Evolutionary conservation across 2,797 vertebrate genomes (phyloP).

Genomic region (Nyctibius grandis): DNA sequence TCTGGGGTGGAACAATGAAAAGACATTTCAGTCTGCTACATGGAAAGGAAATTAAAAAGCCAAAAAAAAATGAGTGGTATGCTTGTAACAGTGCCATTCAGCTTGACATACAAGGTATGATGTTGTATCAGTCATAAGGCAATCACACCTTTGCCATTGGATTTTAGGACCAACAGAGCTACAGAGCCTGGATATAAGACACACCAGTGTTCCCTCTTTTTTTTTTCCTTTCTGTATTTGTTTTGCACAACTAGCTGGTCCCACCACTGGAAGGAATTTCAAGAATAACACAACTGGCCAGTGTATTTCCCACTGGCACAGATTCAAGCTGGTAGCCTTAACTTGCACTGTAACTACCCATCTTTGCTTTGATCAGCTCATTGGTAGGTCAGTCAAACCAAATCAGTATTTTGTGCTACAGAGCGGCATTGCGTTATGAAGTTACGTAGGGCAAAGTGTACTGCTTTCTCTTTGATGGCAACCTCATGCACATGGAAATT

Average conservation of each 20-base stretch:
- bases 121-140: not conserved
- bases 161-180: not conserved
- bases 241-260: not conserved
- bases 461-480: not conserved
- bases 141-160: not conserved
- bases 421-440: not conserved
- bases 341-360: not conserved
- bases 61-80: not conserved
- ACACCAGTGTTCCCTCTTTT: not conserved
- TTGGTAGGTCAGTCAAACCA: not conserved
- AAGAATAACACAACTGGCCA: not conserved
- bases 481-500: accelerated
- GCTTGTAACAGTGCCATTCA: not conserved
- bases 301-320: not conserved
- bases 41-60: not conserved
- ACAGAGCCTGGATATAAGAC: not conserved
- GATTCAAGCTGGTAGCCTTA: not conserved
- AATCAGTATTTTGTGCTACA: not conserved
- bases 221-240: not conserved
- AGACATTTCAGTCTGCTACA: not conserved
- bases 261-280: not conserved
- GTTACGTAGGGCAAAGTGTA: not conserved
- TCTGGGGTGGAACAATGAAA: not conserved
- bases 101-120: not conserved
- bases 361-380: not conserved